Evolutionary conservation across 2,888 invertebrate species (phyloP).

Genomic region (Cinara cedri): DNA sequence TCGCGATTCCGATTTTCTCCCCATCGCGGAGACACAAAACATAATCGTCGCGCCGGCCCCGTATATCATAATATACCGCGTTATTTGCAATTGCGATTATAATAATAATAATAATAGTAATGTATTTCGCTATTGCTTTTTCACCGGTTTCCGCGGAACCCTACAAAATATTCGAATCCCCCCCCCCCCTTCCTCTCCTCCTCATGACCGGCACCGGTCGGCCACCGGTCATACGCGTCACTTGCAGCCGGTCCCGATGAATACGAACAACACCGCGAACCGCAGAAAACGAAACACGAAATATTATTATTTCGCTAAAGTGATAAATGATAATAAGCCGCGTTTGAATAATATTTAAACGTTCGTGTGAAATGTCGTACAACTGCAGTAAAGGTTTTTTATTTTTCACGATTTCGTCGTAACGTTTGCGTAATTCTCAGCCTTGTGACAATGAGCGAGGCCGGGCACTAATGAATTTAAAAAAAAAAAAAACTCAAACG

Average conservation of each 20-base stretch:
- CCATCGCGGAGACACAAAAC: background rate
- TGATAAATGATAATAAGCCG: no score
- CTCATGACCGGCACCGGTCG: background rate
- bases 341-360: no score
- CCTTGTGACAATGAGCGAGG: no score
- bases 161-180: slow-evolving; percentile 33
- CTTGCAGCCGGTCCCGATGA: background rate
- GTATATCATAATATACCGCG: background rate
- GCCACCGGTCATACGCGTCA: background rate
- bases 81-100: slow-evolving; percentile 43
- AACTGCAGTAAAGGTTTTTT: no score
- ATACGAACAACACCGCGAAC: background rate
- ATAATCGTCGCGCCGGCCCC: slow-evolving; percentile 10
- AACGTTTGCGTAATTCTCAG: no score
- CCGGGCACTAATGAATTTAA: no score
- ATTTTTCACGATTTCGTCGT: no score
- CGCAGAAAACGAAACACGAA: no score
- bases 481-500: no score
- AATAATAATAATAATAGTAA: background rate
- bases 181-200: background rate
- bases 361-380: no score
- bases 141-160: slow-evolving; percentile 36
- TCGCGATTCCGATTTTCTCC: slow-evolving; percentile 1
- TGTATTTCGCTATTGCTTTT: slow-evolving; percentile 10
- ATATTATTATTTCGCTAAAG: no score